Conservation (phyloP, 23 tunicate species). For the Halocynthia aurantium region DNA sequence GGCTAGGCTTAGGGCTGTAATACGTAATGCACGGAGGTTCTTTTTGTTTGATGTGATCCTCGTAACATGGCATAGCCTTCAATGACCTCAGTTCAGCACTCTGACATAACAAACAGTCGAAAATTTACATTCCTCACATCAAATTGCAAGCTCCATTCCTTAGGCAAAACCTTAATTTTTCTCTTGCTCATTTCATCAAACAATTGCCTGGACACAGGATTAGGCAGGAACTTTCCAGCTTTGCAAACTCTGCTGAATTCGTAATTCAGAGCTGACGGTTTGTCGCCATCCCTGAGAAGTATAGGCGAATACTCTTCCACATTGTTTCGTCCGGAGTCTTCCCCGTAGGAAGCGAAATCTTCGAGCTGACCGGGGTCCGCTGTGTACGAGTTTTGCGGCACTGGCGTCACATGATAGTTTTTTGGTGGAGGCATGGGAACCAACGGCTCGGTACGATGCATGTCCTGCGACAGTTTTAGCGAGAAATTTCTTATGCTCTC, state of each 20-base stretch:
- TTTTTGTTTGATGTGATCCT: constrained; percentile 14
- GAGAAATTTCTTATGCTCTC: constrained; percentile 18
- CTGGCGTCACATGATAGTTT: neutral
- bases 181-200: constrained; percentile 23
- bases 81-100: constrained; percentile 6
- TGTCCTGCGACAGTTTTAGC: neutral
- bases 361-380: constrained; percentile 2
- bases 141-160: neutral
- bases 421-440: neutral
- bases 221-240: constrained; percentile 20
- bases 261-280: constrained; percentile 17
- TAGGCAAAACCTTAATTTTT: neutral
- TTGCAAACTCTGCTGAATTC: constrained; percentile 45
- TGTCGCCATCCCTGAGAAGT: neutral
- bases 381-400: constrained; percentile 22
- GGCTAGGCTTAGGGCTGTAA: constrained; percentile 52
- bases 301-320: constrained; percentile 1
- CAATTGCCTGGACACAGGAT: constrained; percentile 36
- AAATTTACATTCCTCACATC: neutral
- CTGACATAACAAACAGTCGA: neutral
- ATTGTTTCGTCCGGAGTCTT: neutral
- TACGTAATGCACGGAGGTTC: constrained; percentile 37
- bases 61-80: constrained; percentile 22
- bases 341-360: neutral
- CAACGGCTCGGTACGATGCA: constrained; percentile 4